phyloP scores from a whole-genome alignment of 1,140 invertebrate genomes.

The Acromyrmex heyeri region DNA sequence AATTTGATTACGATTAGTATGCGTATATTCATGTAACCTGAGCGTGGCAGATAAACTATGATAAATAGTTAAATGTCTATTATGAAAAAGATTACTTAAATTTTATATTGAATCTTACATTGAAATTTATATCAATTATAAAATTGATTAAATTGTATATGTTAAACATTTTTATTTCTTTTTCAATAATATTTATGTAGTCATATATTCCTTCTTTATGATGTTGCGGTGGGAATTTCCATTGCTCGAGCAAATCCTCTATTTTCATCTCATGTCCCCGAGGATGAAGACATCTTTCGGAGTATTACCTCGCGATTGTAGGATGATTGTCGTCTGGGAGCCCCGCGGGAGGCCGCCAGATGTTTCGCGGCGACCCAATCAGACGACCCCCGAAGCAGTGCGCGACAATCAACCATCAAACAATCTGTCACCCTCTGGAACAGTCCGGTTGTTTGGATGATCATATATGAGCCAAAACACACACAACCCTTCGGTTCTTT shows the following conservation, averaged over 20 bases:
- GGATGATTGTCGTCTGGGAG: conserved; percentile 85
- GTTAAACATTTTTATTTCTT: not conserved
- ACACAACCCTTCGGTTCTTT: conserved; percentile 61
- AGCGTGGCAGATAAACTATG: not conserved
- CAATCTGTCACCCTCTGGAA: conserved; percentile 84
- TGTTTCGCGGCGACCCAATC: conserved; percentile 87
- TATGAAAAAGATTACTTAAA: not conserved
- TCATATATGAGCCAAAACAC: conserved; percentile 77
- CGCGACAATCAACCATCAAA: conserved; percentile 86
- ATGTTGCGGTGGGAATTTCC: conserved; percentile 55
- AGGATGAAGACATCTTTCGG: conserved; percentile 85
- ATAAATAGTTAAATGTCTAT: not conserved
- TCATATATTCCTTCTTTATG: conserved; percentile 1
- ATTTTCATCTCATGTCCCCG: conserved; percentile 76
- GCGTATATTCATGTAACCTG: conserved; percentile 26
- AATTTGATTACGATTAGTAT: conserved; percentile 56
- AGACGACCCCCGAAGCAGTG: conserved; percentile 84
- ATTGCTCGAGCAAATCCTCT: conserved; percentile 75
- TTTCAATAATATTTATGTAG: not conserved
- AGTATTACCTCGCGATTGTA: conserved; percentile 85
- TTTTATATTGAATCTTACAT: not conserved
- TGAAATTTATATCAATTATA: not conserved
- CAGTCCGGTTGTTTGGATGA: conserved; percentile 77
- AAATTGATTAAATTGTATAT: not conserved
- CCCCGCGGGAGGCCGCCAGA: conserved; percentile 86